Evolutionary conservation across 2,888 invertebrate species (phyloP), one percentile per base, ranked within the genome.

Genomic region (Perithous albicinctus): DNA sequence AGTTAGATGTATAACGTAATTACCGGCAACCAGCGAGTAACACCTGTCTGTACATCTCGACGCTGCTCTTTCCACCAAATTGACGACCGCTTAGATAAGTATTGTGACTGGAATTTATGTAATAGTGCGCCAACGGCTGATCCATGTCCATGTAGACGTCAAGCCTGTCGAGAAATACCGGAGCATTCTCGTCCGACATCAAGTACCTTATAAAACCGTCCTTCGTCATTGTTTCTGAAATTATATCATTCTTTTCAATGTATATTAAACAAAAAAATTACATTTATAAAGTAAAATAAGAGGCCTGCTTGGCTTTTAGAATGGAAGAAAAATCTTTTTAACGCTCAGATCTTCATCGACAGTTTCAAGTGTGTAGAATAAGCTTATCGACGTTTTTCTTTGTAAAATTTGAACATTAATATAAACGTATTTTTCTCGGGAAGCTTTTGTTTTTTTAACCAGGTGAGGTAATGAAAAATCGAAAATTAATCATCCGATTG

Each of bases 151-250:
- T 97, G 91, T 98, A 98, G 90, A 98, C 97, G 92, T 99, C 99
- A 87, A 99, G 94, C n/a, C 99, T 95, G 93, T 99, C 99, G 86
- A 99, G 94, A 94, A 99, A 99, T 84, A 99, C 99, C 0, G 99
- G 99, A 0, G 99, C 99, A 94, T 99, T 99, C 94, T 99, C 99
- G 93, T 99, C 99, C 0, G 99, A 99, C 99, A 99, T 99, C 86
- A 99, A 95, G 94, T 99, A 99, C 81, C 99, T 96, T 93, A 99
- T 98, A 87, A 99, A 95, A 43, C 99, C 99, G 93, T 99, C 99
- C 93, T 99, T 96, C 80, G 97, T 97, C 86, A 99, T 94, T 92
- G 96, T 95, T 92, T 95, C 97, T 97, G 93, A 69, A 93, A 43
- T 46, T 35, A n/a, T 6, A 51, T 15, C 6, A n/a, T 46, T 73